Base-by-base conservation (phyloP, 2,888 invertebrate genomes). In the Aproaerema taeniolella region DNA sequence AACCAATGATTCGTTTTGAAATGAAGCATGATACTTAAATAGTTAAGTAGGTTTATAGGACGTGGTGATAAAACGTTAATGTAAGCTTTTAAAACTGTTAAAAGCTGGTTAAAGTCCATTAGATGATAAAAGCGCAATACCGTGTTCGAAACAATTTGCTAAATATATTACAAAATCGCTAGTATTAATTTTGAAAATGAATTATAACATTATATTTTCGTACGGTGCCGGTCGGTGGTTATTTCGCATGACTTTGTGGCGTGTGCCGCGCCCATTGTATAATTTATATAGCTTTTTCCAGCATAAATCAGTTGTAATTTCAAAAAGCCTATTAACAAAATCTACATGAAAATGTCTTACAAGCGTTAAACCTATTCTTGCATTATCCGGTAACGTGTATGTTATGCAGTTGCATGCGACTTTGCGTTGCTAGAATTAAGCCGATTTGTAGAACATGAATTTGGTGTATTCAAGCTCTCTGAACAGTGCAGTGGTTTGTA, bases 261-360 rank as follows among this genome's bases (percentile, higher is more conserved):
- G 69, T 68, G 69, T 42, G 65, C 53, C 68, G 58, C 67, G 52
- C 74, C 72, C 58, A 58, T 58, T 55, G 53, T 56, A 55, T 63
- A 61, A 62, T 59, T 45, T 49, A 46, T 60, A 61, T 55, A 52
- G 57, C 61, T 61, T 64, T 60, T 66, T 55, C 50, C 53, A 43
- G 49, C 57, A 75, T 76, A 75, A 77, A 78, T 76, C 70, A 71
- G 55, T 49, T 52, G 46, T 75, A 66, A 74, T 76, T 69, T 67
- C 63, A 57, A 58, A 57, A 66, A 72, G 55, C 54, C 2, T 8
- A 69, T 73, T 70, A 67, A 58, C 62, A 67, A 64, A 62, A 55
- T 42, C 43, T 31, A 47, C 41, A 32, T 45, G 43, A 45, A 48
- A 38, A 43, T 47, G 44, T 39, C 31, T 31, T 37, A 41, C 41